A percentile compares a stretch with the other conserved stretches of the same genome.
phyloP scores from a whole-genome alignment of 2,113 vertebrate species.

The Meriones unguiculatus region DNA sequence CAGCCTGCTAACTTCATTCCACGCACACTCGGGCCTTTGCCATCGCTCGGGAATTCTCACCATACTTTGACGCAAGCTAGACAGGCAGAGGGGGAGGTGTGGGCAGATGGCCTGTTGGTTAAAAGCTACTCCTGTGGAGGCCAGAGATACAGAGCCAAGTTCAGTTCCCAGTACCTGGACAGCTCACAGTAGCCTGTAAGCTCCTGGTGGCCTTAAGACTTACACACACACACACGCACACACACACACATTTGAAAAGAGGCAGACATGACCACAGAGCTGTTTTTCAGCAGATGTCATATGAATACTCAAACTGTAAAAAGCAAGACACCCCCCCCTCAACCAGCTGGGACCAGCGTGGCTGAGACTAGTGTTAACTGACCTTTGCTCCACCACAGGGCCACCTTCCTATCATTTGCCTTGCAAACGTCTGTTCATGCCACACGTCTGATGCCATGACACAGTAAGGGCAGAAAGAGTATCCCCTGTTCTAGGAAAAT shows the following conservation, averaged over 20 bases:
- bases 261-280: not conserved
- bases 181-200: not conserved
- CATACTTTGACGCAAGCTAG: not conserved
- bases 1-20: not conserved
- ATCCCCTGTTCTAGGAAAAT: not conserved
- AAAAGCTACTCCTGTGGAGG: not conserved
- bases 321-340: not conserved
- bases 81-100: not conserved
- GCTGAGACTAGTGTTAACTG: not conserved
- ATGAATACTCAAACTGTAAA: not conserved
- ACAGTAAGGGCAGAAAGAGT: not conserved
- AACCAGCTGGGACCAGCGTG: not conserved
- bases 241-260: not conserved
- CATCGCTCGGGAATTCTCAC: not conserved
- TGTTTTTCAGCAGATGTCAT: not conserved
- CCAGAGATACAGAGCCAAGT: not conserved
- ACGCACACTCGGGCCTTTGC: not conserved
- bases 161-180: not conserved
- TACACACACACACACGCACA: not conserved
- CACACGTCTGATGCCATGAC: not conserved
- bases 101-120: not conserved
- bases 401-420: not conserved
- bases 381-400: not conserved
- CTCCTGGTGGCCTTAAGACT: not conserved
- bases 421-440: not conserved